Base-by-base conservation (phyloP, 1,140 invertebrate genomes). In the Trichonephila clavipes region DNA sequence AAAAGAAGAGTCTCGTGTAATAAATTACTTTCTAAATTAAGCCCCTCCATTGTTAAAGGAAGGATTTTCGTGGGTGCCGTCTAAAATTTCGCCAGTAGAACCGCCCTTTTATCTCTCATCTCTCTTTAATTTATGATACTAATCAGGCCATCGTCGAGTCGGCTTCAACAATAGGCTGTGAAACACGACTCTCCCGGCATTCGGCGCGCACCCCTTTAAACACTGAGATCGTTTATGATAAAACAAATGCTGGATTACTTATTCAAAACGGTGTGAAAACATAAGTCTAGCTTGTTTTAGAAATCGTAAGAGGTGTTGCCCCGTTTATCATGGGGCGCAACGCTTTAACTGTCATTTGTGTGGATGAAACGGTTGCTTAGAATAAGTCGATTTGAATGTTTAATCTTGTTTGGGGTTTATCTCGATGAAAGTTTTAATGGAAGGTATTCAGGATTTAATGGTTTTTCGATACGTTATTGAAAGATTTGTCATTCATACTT, bases 11-110 rank as follows among this genome's bases (percentile, higher is more conserved):
- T 28, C 72, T 19, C 7, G 24, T 51, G 34, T 40, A 77, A 77
- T 77, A 77, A 77, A 77, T 77, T 77, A 77, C 72, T 77, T 77
- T 77, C 72, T 19, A 34, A 40, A 77, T 77, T 77, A 77, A 77
- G 18, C 72, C 72, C 28, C 14, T 34, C 72, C 18, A 77, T 77
- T 77, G 72, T 77, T 77, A 16, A 34, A 77, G 16, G 28, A 77
- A 16, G 34, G 34, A 40, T 77, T 40, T 77, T 28, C 6, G 72
- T 6, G 72, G 51, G 51, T 51, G 51, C 51, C 34, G 51, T 51
- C 51, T 28, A 24, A 24, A 69, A 34, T 18, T 77, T 4, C 28
- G 10, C 34, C 34, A 18, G 34, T 34, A 18, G 72, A 2, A 18
- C 34, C 34, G 28, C 28, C 24, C 34, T 77, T 77, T 16, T 28